Evolutionary conservation across 2,797 vertebrate genomes (phyloP), one percentile per base, ranked within the genome.

Genomic region (Parotocinclus haroldoi): DNA sequence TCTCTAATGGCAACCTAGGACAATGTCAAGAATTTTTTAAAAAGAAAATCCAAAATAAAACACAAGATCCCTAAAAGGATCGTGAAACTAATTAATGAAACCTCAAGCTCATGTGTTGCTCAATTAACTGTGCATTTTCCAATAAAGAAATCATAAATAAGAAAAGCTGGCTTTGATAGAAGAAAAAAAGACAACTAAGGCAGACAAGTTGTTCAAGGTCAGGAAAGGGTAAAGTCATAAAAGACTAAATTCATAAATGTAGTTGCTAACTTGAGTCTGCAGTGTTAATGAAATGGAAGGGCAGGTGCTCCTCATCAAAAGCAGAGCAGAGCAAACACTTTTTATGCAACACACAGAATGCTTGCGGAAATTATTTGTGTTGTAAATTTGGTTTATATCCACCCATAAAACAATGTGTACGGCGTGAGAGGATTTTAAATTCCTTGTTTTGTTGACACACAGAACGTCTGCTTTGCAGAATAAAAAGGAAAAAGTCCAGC

Each of bases 281-380:
- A 50, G 80, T 72, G 79, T 81, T 88, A 87, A 91, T 88, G 83
- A 89, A 87, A 90, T 86, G 82, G 82, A 88, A 76, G 64, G 85
- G 86, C 82, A 78, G 81, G 27, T 27, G 27, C 27, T 27, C 27
- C 27, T 27, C 27, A 27, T 27, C 27, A 27, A 27, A n/a, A 27
- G 27, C 27, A 27, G 27, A 27, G 27, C 27, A 27, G 2, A 27
- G 27, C 83, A 80, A 27, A 27, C 27, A 79, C 77, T 48, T 42
- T 46, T 70, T 60, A 52, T 68, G 58, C 51, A 19, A 52, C 46
- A 70, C 19, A 50, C 72, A 70, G 72, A 82, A 76, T 7, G 78
- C 83, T 81, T 79, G 73, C 76, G 76, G 75, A 83, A 85, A 87
- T 82, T 75, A 82, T 88, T 84, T 82, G 80, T 66, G 82, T 68